A percentile compares a stretch with the other conserved stretches of the same genome.
Evolutionary conservation across 2,797 vertebrate species (phyloP).

Genomic region (Lutjanus campechanus): DNA sequence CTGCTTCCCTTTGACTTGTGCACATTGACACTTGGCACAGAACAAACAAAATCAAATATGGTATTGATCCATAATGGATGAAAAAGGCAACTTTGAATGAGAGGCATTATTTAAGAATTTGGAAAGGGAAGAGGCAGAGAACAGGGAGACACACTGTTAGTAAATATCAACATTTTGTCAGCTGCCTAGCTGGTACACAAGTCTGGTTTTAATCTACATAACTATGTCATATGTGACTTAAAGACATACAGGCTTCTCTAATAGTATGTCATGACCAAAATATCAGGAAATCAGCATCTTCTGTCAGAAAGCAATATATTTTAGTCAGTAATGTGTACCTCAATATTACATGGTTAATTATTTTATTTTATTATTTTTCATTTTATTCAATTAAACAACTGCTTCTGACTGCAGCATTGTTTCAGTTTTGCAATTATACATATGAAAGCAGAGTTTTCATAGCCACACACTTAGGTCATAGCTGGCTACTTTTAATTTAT

Average conservation of each 20-base stretch:
- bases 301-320: background rate
- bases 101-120: constrained; percentile 86
- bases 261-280: constrained; percentile 37
- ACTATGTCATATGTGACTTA: constrained; percentile 52
- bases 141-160: constrained; percentile 70
- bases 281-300: constrained; percentile 38
- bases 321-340: background rate
- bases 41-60: constrained; percentile 88
- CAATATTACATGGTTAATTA: too few species aligned
- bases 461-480: too few species aligned
- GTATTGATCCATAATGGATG: constrained; percentile 89
- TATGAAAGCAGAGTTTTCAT: too few species aligned
- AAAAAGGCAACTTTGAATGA: constrained; percentile 83
- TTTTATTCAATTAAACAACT: too few species aligned
- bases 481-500: too few species aligned
- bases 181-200: constrained; percentile 61
- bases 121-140: constrained; percentile 67
- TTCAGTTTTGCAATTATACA: too few species aligned
- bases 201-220: constrained; percentile 53
- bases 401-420: too few species aligned
- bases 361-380: too few species aligned
- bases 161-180: constrained; percentile 84
- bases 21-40: constrained; percentile 88
- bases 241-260: constrained; percentile 4
- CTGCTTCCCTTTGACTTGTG: constrained; percentile 89